A percentile compares a stretch with the other conserved stretches of the same genome.
These are phyloP conservation scores for Sebastes aleutianus DNA, from an alignment of 2,797 vertebrate genomes.

Conservation along the genomic window DNA sequence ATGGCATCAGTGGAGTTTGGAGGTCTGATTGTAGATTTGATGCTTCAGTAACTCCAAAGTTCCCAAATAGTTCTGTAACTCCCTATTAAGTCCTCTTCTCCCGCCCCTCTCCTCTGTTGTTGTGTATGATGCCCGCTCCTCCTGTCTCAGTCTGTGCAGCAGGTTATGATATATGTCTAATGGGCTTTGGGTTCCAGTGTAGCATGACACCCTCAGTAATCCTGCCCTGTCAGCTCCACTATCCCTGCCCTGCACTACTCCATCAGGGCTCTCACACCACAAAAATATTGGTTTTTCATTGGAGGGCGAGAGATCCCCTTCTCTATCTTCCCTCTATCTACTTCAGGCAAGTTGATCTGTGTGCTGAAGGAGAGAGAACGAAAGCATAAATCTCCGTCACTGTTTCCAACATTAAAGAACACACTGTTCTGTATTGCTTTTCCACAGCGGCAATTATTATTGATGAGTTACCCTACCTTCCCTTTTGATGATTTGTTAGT, in stretches of 20 bases:
- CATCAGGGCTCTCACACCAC: conserved; percentile 53
- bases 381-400: conserved; percentile 2
- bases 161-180: conserved; percentile 75
- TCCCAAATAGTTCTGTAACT: conserved; percentile 10
- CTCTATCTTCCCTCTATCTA: conserved; percentile 43
- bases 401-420: conserved; percentile 1
- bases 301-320: conserved; percentile 49
- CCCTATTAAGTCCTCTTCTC: conserved; percentile 3
- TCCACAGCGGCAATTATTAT: background rate
- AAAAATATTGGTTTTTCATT: conserved; percentile 76
- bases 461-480: conserved; percentile 3
- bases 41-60: conserved; percentile 25
- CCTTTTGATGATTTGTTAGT: background rate
- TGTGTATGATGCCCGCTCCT: conserved; percentile 5
- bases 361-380: conserved; percentile 11
- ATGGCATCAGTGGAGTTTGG: conserved; percentile 17
- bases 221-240: conserved; percentile 57
- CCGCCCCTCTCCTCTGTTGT: background rate
- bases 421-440: background rate
- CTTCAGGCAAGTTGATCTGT: conserved; percentile 21
- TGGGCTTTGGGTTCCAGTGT: conserved; percentile 65
- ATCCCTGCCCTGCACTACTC: conserved; percentile 44
- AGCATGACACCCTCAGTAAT: conserved; percentile 66
- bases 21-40: conserved; percentile 38
- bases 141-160: conserved; percentile 46